Conservation (phyloP, 2,888 invertebrate genomes). For the Hipparchia sbordonii region DNA sequence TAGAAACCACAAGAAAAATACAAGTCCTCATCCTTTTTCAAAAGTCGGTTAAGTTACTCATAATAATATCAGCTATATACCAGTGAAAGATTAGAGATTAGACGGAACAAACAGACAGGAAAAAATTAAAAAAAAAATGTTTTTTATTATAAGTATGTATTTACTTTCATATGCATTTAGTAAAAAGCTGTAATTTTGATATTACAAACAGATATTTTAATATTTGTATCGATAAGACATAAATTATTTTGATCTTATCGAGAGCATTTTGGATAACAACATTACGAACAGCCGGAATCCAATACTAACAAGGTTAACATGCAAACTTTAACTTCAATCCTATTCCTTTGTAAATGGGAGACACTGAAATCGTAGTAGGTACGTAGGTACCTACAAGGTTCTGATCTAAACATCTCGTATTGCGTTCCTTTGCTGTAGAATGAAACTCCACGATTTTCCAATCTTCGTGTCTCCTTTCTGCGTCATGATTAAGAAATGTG, state of each 20-base stretch:
- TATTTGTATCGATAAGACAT: no score
- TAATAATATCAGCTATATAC: no score
- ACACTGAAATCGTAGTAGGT: conserved; percentile 14
- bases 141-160: no score
- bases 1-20: no score
- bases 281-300: neutral
- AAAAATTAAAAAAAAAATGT: no score
- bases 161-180: no score
- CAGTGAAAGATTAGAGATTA: no score
- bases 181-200: no score
- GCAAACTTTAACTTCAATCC: conserved; percentile 24
- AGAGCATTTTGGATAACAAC: neutral
- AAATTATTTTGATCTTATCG: neutral
- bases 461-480: conserved; percentile 41
- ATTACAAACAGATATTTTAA: no score
- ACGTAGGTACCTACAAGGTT: conserved; percentile 16
- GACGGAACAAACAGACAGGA: no score
- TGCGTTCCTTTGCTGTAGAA: conserved; percentile 37
- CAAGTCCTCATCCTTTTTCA: no score
- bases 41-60: no score
- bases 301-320: neutral
- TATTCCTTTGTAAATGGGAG: conserved; percentile 11
- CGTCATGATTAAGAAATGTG: conserved; percentile 43
- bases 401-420: conserved; percentile 31
- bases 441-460: conserved; percentile 39